These are phyloP conservation scores for Campoplex capitator DNA, from an alignment of 2,888 invertebrate genomes.

Conservation along the genomic window DNA sequence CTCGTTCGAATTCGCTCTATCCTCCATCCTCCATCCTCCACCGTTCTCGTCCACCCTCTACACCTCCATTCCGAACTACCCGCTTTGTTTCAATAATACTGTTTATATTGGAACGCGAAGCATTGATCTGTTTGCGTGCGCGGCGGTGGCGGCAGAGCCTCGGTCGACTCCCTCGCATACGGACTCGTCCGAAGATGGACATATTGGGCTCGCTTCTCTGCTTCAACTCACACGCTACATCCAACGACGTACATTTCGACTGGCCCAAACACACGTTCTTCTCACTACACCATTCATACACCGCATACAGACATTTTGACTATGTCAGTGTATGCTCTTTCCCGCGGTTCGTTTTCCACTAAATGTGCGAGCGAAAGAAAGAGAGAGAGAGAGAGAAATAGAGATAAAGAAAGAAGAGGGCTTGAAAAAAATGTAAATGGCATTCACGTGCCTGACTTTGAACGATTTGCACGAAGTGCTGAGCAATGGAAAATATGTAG, in stretches of 20 bases:
- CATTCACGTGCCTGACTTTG: constrained; percentile 66
- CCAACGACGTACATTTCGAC: constrained; percentile 58
- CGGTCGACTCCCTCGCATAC: constrained; percentile 68
- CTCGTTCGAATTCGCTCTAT: constrained; percentile 62
- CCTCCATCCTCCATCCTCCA: constrained; percentile 23
- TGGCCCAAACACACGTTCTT: constrained; percentile 53
- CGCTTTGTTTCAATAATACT: constrained; percentile 85
- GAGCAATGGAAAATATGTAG: constrained; percentile 65
- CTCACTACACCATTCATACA: constrained; percentile 26
- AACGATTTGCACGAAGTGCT: constrained; percentile 63
- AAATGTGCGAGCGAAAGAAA: constrained; percentile 38
- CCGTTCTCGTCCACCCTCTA: constrained; percentile 73
- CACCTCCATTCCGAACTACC: constrained; percentile 77
- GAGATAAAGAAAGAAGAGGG: constrained; percentile 30
- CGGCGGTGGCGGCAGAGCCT: constrained; percentile 44
- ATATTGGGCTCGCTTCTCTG: constrained; percentile 77
- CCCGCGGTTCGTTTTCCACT: constrained; percentile 23
- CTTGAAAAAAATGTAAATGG: constrained; percentile 59
- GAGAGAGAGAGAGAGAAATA: constrained; percentile 23
- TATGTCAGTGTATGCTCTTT: constrained; percentile 32
- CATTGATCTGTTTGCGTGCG: constrained; percentile 84
- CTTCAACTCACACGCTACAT: constrained; percentile 14
- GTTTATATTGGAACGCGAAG: constrained; percentile 85
- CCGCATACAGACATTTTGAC: constrained; percentile 39
- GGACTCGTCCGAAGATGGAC: constrained; percentile 82